Percentiles rank a stretch among this genome's conserved stretches.
These are phyloP conservation scores for Poeciliopsis presidionis DNA, from an alignment of 2,797 vertebrate species.

Conservation along the genomic window DNA sequence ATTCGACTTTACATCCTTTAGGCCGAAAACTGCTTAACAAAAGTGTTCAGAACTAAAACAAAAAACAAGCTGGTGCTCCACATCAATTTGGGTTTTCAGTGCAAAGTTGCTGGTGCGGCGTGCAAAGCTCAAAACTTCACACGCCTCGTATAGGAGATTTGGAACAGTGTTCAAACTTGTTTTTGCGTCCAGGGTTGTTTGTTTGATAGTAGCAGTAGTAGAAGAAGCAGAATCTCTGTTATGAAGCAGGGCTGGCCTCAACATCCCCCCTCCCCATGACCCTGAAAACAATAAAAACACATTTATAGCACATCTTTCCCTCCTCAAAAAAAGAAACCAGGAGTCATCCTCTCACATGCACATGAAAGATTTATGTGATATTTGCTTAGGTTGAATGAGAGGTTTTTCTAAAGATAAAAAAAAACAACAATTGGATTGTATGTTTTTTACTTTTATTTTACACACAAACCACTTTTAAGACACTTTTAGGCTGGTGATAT, in stretches of 20 bases:
- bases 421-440: neutral
- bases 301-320: conserved; percentile 34
- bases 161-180: conserved; percentile 44
- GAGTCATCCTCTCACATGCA: neutral
- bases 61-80: conserved; percentile 31
- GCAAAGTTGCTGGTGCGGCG: conserved; percentile 59
- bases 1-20: conserved; percentile 8
- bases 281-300: conserved; percentile 18
- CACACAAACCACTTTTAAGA: neutral
- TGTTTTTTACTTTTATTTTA: neutral
- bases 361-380: neutral
- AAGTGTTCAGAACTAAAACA: conserved; percentile 15
- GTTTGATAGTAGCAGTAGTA: conserved; percentile 73
- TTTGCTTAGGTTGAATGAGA: neutral
- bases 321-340: neutral
- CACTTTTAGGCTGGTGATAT: neutral
- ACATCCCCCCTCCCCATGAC: conserved; percentile 19
- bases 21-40: neutral
- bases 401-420: neutral
- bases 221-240: conserved; percentile 73
- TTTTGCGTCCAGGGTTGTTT: conserved; percentile 58
- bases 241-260: conserved; percentile 73
- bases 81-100: conserved; percentile 27
- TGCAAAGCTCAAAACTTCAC: conserved; percentile 29
- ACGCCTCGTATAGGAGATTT: conserved; percentile 29